Evolutionary conservation across 2,888 invertebrate genomes (phyloP), one percentile per base, ranked within the genome.

Genomic region (Latrodectus hesperus): DNA sequence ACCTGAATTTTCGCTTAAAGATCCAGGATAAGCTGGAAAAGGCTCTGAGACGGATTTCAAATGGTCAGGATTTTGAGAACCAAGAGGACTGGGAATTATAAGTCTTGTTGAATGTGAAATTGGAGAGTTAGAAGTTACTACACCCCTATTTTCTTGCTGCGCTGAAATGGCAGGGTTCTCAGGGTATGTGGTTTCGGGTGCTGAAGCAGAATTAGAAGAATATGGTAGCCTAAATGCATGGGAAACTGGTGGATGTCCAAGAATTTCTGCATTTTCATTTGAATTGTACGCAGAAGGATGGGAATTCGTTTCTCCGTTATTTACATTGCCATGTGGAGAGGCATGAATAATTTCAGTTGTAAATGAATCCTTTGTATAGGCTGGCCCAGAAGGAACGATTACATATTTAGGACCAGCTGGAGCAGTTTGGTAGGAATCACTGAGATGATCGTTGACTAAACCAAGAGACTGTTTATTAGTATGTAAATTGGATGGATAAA

Each of bases 291-390:
- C 1, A 26, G 12, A 22, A 22, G 68, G 68, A 12, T 22, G 68
- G 8, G 17, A n/a, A 64, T 14, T 14, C 3, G 64, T 16, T 14
- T 14, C 17, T 9, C 17, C 38, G 38, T 38, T 38, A 64, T 51
- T 16, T 6, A 6, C 22, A 12, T 38, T 9, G 0, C n/a, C n/a
- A 16, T 22, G 60, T 60, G 60, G 85, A 49, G 80, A 75, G 38
- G 70, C 80, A 26, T 86, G 85, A 17, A 86, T 71, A n/a, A 86
- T 86, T 65, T 86, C 75, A 14, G 85, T 76, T 6, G 80, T 26
- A 65, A 80, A 79, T 0, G 85, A 76, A 68, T 80, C 52, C 16
- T 60, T 75, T 10, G 68, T 51, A 38, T 86, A 80, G 14, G 85
- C 75, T n/a, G 80, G 80, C 0, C 76, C 85, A 9, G 64, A 16